These are phyloP conservation scores for Drosophila aldrichi DNA, from an alignment of 2,888 invertebrate species.

Conservation along the genomic window DNA sequence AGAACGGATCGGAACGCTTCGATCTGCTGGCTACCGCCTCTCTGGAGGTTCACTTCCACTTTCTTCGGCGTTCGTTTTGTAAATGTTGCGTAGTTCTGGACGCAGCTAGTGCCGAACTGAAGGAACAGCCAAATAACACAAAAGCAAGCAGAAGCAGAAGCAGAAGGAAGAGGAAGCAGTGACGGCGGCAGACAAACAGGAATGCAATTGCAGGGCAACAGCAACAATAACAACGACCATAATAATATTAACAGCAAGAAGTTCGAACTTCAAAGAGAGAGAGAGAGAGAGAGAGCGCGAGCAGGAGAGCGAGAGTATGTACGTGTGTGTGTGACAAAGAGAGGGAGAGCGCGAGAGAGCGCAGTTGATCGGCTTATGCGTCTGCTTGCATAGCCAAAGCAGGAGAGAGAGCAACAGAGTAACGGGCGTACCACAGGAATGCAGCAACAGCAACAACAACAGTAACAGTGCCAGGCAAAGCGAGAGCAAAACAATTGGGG, in stretches of 20 bases:
- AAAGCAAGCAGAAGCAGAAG: constrained; percentile 37
- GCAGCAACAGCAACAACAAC: constrained; percentile 31
- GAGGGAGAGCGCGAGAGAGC: constrained; percentile 11
- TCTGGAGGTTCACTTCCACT: constrained; percentile 76
- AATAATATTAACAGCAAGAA: constrained; percentile 15
- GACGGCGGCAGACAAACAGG: constrained; percentile 64
- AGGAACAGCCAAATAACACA: constrained; percentile 14
- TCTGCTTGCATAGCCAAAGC: constrained; percentile 9
- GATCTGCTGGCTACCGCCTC: constrained; percentile 50
- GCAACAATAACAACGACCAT: constrained; percentile 19
- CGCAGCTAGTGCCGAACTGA: constrained; percentile 44
- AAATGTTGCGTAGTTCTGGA: constrained; percentile 82
- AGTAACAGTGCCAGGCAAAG: constrained; percentile 8
- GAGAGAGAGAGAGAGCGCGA: not conserved
- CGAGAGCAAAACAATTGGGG: constrained; percentile 40
- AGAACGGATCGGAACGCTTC: constrained; percentile 23
- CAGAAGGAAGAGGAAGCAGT: constrained; percentile 44
- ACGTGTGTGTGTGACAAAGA: too few species aligned
- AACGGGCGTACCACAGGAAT: constrained; percentile 56
- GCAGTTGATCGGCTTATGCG: constrained; percentile 21
- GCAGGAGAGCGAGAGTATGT: not conserved
- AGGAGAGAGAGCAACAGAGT: constrained; percentile 41
- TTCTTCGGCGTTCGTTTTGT: constrained; percentile 83
- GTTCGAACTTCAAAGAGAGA: constrained; percentile 20
- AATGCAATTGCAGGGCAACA: constrained; percentile 76